phyloP scores from a whole-genome alignment of 1,140 invertebrate genomes.

The Orchesella cincta region DNA sequence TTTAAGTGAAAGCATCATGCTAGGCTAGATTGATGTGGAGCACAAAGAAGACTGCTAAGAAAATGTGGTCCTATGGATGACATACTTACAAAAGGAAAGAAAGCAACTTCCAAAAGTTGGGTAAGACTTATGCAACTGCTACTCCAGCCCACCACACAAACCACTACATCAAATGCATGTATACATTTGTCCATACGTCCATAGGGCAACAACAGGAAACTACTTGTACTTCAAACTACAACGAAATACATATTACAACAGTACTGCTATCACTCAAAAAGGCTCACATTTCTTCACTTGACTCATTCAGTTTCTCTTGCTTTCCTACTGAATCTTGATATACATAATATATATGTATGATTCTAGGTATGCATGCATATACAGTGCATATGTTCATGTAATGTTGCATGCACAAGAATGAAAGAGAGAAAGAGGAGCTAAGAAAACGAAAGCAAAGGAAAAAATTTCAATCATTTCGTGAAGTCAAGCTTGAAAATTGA shows the following conservation, averaged over 20 bases:
- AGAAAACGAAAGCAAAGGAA: constrained; percentile 39
- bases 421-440: constrained; percentile 1
- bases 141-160: background rate
- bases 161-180: background rate
- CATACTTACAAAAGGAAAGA: constrained; percentile 3
- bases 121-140: background rate
- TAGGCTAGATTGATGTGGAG: background rate
- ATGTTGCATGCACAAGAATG: background rate
- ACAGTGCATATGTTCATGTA: background rate
- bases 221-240: too few relatives aligned
- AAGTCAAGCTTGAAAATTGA: constrained; percentile 55
- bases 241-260: background rate
- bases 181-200: too few relatives aligned
- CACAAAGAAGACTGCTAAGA: background rate
- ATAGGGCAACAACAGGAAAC: too few relatives aligned
- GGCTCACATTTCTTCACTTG: background rate
- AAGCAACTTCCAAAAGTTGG: background rate
- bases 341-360: background rate
- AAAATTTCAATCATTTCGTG: constrained; percentile 55
- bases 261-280: constrained; percentile 12
- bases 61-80: background rate
- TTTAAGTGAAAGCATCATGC: background rate
- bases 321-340: background rate
- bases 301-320: background rate
- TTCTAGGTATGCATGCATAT: background rate